Percentiles rank a stretch among this genome's conserved stretches.
Evolutionary conservation across 2,797 vertebrate species (phyloP).

Genomic region (Falco novaeseelandiae): DNA sequence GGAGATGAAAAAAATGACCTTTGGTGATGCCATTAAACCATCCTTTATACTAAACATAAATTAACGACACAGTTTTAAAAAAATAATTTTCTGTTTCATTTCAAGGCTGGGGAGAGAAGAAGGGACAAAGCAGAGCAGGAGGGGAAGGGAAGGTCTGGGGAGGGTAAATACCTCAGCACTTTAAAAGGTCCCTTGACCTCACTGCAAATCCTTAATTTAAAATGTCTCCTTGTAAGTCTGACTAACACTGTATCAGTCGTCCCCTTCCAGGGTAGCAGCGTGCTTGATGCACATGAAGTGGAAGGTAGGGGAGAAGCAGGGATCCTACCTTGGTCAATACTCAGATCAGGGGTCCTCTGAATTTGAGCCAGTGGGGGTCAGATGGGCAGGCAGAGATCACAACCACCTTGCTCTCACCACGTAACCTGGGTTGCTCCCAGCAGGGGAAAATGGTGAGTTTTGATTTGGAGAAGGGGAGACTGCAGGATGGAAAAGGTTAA

Average conservation of each 20-base stretch:
- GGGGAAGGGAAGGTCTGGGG: background rate
- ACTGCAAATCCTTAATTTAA: conserved; percentile 27
- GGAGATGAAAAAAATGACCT: conserved; percentile 74
- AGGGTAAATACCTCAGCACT: conserved; percentile 63
- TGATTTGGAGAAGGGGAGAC: background rate
- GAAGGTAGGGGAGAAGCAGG: background rate
- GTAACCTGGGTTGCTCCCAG: background rate
- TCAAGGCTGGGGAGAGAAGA: conserved; percentile 63
- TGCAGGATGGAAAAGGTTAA: background rate
- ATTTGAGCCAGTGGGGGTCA: background rate
- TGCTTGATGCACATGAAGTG: background rate
- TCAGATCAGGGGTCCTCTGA: background rate
- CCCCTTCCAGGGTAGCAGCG: conserved; percentile 6
- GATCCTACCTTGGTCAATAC: background rate
- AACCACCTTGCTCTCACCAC: background rate
- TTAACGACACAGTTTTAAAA: conserved; percentile 80
- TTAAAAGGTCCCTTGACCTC: conserved; percentile 35
- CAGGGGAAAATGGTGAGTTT: background rate
- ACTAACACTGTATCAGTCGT: background rate
- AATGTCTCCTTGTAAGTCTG: background rate
- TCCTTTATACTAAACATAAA: conserved; percentile 82
- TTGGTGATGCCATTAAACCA: conserved; percentile 82
- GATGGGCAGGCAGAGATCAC: background rate
- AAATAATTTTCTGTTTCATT: conserved; percentile 81
- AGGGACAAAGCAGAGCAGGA: background rate